Evolutionary conservation across 2,797 vertebrate genomes (phyloP), one percentile per base, ranked within the genome.

Genomic region (Antennarius maculatus): DNA sequence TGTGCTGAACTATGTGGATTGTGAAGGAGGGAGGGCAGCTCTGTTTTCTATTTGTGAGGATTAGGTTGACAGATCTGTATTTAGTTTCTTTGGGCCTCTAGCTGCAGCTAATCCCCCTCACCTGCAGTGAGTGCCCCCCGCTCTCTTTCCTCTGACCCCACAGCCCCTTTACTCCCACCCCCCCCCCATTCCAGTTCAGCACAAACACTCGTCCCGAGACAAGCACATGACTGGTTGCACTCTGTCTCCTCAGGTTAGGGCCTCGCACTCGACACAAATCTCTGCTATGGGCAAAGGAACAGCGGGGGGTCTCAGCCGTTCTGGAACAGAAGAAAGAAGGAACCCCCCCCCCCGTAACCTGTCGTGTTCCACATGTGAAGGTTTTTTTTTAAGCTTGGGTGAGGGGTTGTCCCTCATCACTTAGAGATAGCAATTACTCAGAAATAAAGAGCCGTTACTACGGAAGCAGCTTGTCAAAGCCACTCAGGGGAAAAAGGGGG

Each of bases 21-120:
- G 86, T 84, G 79, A 87, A 79, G 85, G 86, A 79, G 85, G 86
- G 81, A 88, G 86, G 84, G 86, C 81, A 84, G 88, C 86, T 92
- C 92, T 93, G 92, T 93, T 94, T 94, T 94, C 89, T 93, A 92
- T 94, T 94, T 94, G 91, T 91, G 87, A 87, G 91, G 92, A 94
- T 93, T 94, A 94, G 87, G 89, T 89, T 93, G 93, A 94, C 92
- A 94, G 92, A 93, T 94, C 92, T 94, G 92, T 93, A 91, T 93
- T 94, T 93, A 92, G 92, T 94, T 94, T 93, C 92, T 85, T 83
- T 91, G 90, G 93, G 91, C 92, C 92, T 92, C 91, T 88, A 89
- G 91, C 90, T 89, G 88, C 77, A 89, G 90, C 89, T 94, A 94
- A 94, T 94, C 93, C 92, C 89, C 90, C 89, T 93, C 93, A 94